Base-by-base conservation (phyloP, 1,140 invertebrate genomes). In the Hesperophylax magnus region DNA sequence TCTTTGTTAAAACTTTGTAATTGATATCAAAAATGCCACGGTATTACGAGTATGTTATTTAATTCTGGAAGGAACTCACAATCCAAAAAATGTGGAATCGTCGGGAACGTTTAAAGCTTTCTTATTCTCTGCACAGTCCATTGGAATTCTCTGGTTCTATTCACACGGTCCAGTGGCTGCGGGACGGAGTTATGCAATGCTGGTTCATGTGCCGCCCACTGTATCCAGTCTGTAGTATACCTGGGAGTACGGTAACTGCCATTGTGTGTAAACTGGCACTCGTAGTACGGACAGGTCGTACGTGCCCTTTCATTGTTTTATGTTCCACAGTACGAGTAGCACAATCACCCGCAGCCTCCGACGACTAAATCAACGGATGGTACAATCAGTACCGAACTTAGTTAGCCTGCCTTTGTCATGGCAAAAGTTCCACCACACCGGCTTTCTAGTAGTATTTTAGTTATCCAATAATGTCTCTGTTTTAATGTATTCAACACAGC, bases 261-360 rank as follows among this genome's bases (percentile, higher is more conserved):
- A n/a, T 27, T 69, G 18, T 39, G 20, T 39, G 17, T 39, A 34
- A 39, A 39, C 31, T 52, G 7, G 6, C n/a, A 18, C 34, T 18
- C 20, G 34, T 39, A 47, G 18, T 34, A 18, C 17, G 9, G 52
- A 56, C 14, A 56, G 69, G 47, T 20, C 15, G 69, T 53, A 18
- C 69, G 69, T 72, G 47, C 47, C 69, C 69, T 56, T 53, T 72
- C 69, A 72, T 72, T 72, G 69, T 72, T 53, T 20, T 56, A 5
- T 6, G n/a, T 22, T 61, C 8, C 27, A 17, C 18, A n/a, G 65
- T 24, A 61, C 2, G 5, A 27, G 24, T 31, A 27, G 63, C 56
- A 58, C 56, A 58, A 8, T 58, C 56, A 58, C 58, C 58, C 18
- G 24, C 58, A 22, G 63, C 63, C 63, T 65, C 22, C 17, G n/a